phyloP scores from a whole-genome alignment of 1,140 invertebrate species.

The Drosophila funebris region DNA sequence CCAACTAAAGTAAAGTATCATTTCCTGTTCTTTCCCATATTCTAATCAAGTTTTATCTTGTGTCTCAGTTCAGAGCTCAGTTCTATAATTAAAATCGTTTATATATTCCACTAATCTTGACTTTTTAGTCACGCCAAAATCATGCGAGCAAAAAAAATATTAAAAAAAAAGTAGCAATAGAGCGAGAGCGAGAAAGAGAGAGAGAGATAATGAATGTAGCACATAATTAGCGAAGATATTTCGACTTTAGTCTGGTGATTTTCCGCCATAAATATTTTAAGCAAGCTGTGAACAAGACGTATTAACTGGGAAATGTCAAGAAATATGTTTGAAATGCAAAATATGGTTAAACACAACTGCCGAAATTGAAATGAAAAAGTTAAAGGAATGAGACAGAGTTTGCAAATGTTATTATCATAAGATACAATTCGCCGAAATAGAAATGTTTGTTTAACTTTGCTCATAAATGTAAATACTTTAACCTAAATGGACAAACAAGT shows the following conservation, averaged over 20 bases:
- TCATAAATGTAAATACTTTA: conserved; percentile 16
- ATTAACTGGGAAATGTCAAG: conserved; percentile 21
- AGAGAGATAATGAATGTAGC: conserved; percentile 33
- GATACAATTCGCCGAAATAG: conserved; percentile 37
- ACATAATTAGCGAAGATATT: conserved; percentile 38
- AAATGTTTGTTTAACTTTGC: conserved; percentile 32
- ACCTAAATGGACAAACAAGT: conserved; percentile 25
- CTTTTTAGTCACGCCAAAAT: conserved; percentile 29
- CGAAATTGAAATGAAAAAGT: conserved; percentile 11
- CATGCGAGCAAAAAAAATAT: conserved; percentile 4
- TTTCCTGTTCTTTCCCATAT: conserved; percentile 10
- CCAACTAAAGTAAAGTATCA: neutral
- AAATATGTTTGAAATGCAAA: neutral
- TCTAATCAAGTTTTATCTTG: conserved; percentile 25
- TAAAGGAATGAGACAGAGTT: conserved; percentile 38
- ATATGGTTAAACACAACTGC: neutral
- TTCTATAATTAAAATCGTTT: conserved; percentile 23
- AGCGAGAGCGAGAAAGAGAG: neutral
- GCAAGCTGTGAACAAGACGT: neutral
- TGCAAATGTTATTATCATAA: conserved; percentile 54
- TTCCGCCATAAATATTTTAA: conserved; percentile 29
- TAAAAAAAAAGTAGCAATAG: neutral
- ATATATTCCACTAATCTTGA: conserved; percentile 22
- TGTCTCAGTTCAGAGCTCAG: neutral
- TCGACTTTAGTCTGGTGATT: conserved; percentile 14